Base-by-base conservation (phyloP, 2,797 vertebrate genomes). In the Pteronotus mesoamericanus region DNA sequence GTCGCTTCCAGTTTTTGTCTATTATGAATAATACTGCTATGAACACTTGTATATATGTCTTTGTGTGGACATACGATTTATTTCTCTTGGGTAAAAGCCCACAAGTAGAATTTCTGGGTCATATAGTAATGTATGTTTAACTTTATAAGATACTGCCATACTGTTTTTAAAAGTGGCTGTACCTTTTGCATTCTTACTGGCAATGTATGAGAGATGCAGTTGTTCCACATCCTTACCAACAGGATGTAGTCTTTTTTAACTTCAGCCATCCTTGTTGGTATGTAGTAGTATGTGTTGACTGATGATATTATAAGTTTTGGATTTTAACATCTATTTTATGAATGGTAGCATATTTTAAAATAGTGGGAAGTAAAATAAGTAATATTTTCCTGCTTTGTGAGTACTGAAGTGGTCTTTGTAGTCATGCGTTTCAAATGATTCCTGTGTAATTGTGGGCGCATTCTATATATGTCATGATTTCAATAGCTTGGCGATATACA, bases 251-350 rank as follows among this genome's bases (percentile, higher is more conserved):
- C 51, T 89, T 92, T 92, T 78, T 69, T 72, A 68, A 90, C 32
- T n/a, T 91, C 46, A 94, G 24, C 55, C 44, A 26, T 82, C 79
- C 32, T 79, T 93, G 18, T 77, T 57, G 48, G 59, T 44, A 8
- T 84, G 7, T 84, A 69, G 44, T 89, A 29, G 14, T 68, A 74
- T 89, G 32, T 94, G 61, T 72, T 95, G 48, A 82, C 14, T 69
- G 55, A 72, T 88, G 21, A 46, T 68, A 37, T 42, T 86, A 0
- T 71, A 21, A 71, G 26, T 3, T 69, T 84, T 92, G 55, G 42
- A 69, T 94, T 95, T 94, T 93, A 71, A 80, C 72, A 46, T 69
- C 64, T 87, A 22, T 37, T 86, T 95, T 92, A 59, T 85, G 92
- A 96, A 32, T 75, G 66, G 64, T 66, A 91, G 5, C 6, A 4